Evolutionary conservation across 2,797 vertebrate species (phyloP), one percentile per base, ranked within the genome.

Genomic region (Phataginus tricuspis): DNA sequence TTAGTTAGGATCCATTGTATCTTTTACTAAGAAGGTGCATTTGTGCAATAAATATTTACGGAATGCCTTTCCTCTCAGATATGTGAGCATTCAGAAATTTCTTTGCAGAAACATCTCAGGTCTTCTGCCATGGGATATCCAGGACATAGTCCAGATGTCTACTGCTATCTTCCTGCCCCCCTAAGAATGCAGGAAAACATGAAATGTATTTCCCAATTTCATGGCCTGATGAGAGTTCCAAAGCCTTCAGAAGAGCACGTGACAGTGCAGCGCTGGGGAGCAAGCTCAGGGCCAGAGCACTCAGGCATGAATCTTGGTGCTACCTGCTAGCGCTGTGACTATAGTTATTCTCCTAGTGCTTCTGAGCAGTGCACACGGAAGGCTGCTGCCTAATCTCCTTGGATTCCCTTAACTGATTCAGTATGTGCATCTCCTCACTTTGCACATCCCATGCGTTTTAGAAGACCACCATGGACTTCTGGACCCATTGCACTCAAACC

Each of bases 41-140:
- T 87, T 27, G 15, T 88, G 92, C 61, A 42, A 29, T 27, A 69
- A 53, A 18, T 74, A 79, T 66, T 74, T 86, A 83, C 11, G 91
- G 83, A 66, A 63, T 59, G 55, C 51, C 51, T 72, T 78, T 89
- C 39, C 27, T 64, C 39, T 31, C 49, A 91, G 72, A 71, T 23
- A 45, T 49, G 9, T 23, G 23, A 71, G 53, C 16, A 61, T 59
- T 55, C 68, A 63, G 13, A 42, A 51, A 69, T 79, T 64, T 92
- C n/a, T 92, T 57, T 49, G 45, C 21, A 51, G 45, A 7, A 92
- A 53, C 16, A 23, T 75, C 57, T 77, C 31, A 34, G 49, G 27
- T 79, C 61, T 91, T 18, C 25, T 61, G 14, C 8, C 29, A 25
- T 75, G 53, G 19, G 51, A 42, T 29, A 12, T 55, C n/a, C 18